phyloP scores from a whole-genome alignment of 2,113 vertebrate species.

The Lophius piscatorius region DNA sequence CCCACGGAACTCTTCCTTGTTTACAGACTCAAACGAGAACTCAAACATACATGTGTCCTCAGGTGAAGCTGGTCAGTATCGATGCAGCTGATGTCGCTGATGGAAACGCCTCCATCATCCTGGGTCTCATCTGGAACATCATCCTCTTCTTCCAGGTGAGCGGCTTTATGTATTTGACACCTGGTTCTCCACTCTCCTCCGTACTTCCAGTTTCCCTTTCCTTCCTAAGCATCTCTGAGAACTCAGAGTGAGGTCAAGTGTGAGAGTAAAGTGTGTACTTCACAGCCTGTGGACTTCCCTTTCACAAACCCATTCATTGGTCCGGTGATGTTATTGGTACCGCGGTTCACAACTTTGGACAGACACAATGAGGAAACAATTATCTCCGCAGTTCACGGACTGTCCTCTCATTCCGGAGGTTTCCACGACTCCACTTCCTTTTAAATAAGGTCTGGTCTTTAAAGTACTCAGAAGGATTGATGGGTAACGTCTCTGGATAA shows the following conservation, averaged over 20 bases:
- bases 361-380: constrained; percentile 28
- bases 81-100: constrained; percentile 94
- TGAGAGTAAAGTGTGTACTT: constrained; percentile 20
- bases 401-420: neutral
- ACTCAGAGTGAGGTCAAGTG: constrained; percentile 15
- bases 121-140: constrained; percentile 98
- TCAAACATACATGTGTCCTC: neutral
- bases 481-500: no score
- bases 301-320: constrained; percentile 19
- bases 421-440: no score
- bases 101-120: constrained; percentile 93
- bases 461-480: no score
- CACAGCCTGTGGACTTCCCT: constrained; percentile 23
- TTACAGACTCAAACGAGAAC: neutral
- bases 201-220: neutral
- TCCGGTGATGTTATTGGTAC: no score
- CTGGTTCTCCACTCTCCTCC: neutral
- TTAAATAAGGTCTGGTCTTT: no score
- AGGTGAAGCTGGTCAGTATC: constrained; percentile 97
- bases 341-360: constrained; percentile 5
- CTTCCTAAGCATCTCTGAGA: neutral
- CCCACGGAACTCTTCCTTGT: neutral
- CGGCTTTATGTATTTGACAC: no score
- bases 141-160: constrained; percentile 98
- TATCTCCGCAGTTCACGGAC: constrained; percentile 20